phyloP scores from a whole-genome alignment of 2,888 invertebrate genomes.

The Limenitis arthemis region DNA sequence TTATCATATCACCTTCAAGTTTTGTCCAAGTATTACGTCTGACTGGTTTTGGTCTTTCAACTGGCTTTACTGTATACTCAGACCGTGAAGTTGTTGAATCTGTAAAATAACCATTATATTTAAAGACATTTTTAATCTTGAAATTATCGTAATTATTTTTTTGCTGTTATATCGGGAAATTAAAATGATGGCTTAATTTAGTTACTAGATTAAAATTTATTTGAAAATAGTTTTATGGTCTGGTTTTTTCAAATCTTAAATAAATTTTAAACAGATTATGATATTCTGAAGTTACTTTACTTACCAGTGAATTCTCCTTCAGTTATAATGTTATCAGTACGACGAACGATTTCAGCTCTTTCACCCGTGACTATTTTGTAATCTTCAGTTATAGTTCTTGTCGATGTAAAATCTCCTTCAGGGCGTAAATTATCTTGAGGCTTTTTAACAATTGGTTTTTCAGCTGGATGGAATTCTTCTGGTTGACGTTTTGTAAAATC shows the following conservation, averaged over 20 bases:
- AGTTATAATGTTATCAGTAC: slow-evolving; percentile 76
- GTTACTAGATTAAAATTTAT: too few relatives aligned
- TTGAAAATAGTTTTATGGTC: too few relatives aligned
- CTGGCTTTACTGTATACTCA: slow-evolving; percentile 78
- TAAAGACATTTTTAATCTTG: too few relatives aligned
- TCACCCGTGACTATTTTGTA: slow-evolving; percentile 74
- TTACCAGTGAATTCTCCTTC: slow-evolving; percentile 78
- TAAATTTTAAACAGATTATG: background rate
- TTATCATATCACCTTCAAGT: slow-evolving; percentile 80
- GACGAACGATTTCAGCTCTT: slow-evolving; percentile 75
- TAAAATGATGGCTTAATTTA: too few relatives aligned
- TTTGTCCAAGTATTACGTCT: slow-evolving; percentile 85
- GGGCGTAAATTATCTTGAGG: slow-evolving; percentile 61
- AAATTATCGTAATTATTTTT: too few relatives aligned
- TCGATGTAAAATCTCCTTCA: slow-evolving; percentile 72
- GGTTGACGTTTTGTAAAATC: slow-evolving; percentile 36
- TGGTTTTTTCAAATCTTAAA: too few relatives aligned
- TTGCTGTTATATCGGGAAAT: too few relatives aligned
- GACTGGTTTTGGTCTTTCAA: slow-evolving; percentile 75
- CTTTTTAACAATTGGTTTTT: slow-evolving; percentile 56
- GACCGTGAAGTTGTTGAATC: slow-evolving; percentile 79
- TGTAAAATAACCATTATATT: slow-evolving; percentile 41
- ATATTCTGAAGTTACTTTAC: background rate
- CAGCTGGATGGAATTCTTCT: slow-evolving; percentile 63
- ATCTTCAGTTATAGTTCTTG: slow-evolving; percentile 67